Base-by-base conservation (phyloP, 2,797 vertebrate species). In the Coracias cyanogaster region DNA sequence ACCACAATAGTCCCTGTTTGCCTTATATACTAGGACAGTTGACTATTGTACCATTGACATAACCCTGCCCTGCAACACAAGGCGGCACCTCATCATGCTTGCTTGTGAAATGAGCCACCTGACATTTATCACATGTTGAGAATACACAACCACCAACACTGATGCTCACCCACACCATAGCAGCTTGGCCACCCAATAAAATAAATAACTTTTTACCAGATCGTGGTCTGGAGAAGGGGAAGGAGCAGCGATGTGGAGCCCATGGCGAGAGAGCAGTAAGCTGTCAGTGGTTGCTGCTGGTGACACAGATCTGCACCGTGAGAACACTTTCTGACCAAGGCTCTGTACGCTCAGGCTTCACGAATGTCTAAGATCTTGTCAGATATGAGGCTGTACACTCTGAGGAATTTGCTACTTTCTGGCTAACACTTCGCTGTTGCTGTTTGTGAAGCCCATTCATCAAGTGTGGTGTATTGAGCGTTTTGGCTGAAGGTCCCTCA, bases 271-370 rank as follows among this genome's bases (percentile, higher is more conserved):
- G 46, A 29, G 16, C 81, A 87, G 39, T 1, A 2, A 91, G 58
- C 52, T 0, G 0, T 17, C 60, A 61, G 84, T 5, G 6, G 39
- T n/a, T 0, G 0, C 82, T 62, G 84, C 70, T 41, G 54, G 58
- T 62, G 54, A 60, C 51, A 69, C n/a, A 41, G 48, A 8, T 25
- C 43, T 51, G 31, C 2, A 10, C 64, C 0, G 0, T n/a, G 18
- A 64, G 46, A 26, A 35, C 41, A 17, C 28, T 52, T 94, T 66
- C 71, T 89, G 71, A 48, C 21, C 15, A 0, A 0, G 0, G 31
- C 67, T 58, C 62, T 39, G 67, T 55, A 35, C 24, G 15, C 55
- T 39, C 43, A 37, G n/a, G 25, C 48, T 78, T 41, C 17, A 14
- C 1, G 4, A 11, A 64, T 6, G 15, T 54, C 31, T 71, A 24